A percentile compares a stretch with the other conserved stretches of the same genome.
These are phyloP conservation scores for Bombus terrestris DNA, from an alignment of 1,140 invertebrate genomes.

Conservation along the genomic window DNA sequence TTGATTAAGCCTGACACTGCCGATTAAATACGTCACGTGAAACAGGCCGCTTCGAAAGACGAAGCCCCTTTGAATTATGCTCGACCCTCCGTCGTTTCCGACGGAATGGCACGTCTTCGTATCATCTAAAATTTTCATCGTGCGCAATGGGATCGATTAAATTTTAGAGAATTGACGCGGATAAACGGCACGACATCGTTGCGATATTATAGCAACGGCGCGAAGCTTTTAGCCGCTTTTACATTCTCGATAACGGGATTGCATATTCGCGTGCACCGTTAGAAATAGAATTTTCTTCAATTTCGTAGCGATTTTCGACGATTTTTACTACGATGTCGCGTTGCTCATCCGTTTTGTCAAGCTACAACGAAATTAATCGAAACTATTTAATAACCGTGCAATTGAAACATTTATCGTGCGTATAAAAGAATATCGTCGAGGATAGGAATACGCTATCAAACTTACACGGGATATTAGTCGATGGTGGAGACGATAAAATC, in stretches of 20 bases:
- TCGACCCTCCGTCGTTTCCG: slow-evolving; percentile 7
- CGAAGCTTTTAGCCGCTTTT: too few relatives aligned
- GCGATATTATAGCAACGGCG: neutral
- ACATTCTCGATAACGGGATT: too few relatives aligned
- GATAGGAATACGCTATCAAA: too few relatives aligned
- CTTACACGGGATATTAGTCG: too few relatives aligned
- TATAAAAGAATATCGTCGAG: too few relatives aligned
- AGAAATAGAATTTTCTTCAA: neutral
- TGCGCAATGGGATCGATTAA: neutral
- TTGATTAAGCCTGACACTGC: slow-evolving; percentile 62
- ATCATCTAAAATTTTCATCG: neutral
- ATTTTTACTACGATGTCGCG: too few relatives aligned
- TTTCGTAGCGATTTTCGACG: neutral
- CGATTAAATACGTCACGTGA: slow-evolving; percentile 62
- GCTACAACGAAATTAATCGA: too few relatives aligned
- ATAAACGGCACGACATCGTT: neutral
- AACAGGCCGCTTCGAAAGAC: slow-evolving; percentile 50
- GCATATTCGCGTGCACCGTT: too few relatives aligned
- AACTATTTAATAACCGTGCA: too few relatives aligned
- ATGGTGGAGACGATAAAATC: too few relatives aligned
- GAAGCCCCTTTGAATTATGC: slow-evolving; percentile 61
- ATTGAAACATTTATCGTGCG: too few relatives aligned
- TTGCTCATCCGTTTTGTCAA: too few relatives aligned
- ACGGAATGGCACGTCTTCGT: neutral
- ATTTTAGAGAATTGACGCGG: neutral